Conservation (phyloP, 2,113 vertebrate genomes). For the Lophius piscatorius region DNA sequence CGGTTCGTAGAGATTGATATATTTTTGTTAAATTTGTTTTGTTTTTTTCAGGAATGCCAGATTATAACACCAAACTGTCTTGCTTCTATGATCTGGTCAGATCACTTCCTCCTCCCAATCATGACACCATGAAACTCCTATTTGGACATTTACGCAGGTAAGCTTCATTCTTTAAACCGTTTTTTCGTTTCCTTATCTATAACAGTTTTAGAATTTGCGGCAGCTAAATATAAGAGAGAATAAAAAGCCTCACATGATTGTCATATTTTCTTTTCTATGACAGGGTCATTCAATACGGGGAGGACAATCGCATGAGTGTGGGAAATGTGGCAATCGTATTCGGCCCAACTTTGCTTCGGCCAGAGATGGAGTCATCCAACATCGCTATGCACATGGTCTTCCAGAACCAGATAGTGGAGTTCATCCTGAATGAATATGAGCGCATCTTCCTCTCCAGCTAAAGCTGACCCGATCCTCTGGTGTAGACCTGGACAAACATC, state of each 20-base stretch:
- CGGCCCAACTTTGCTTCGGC: conserved; percentile 91
- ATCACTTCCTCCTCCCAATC: conserved; percentile 84
- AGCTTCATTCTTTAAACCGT: conserved; percentile 5
- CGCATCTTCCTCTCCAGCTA: conserved; percentile 83
- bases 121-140: conserved; percentile 87
- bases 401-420: conserved; percentile 97
- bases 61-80: conserved; percentile 71
- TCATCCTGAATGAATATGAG: conserved; percentile 87
- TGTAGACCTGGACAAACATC: background rate
- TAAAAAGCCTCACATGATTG: background rate
- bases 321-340: conserved; percentile 95
- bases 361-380: conserved; percentile 84
- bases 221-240: too few species aligned
- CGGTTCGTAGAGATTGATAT: too few species aligned
- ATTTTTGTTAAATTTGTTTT: background rate
- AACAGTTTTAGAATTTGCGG: too few species aligned
- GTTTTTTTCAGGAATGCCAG: conserved; percentile 81
- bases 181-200: background rate
- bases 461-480: conserved; percentile 20
- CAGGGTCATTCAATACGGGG: conserved; percentile 86
- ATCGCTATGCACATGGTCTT: conserved; percentile 94
- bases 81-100: conserved; percentile 83
- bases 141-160: conserved; percentile 93
- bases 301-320: conserved; percentile 92
- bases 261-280: background rate